Evolutionary conservation across 2,113 vertebrate genomes (phyloP).

Genomic region (Casuarius casuarius): DNA sequence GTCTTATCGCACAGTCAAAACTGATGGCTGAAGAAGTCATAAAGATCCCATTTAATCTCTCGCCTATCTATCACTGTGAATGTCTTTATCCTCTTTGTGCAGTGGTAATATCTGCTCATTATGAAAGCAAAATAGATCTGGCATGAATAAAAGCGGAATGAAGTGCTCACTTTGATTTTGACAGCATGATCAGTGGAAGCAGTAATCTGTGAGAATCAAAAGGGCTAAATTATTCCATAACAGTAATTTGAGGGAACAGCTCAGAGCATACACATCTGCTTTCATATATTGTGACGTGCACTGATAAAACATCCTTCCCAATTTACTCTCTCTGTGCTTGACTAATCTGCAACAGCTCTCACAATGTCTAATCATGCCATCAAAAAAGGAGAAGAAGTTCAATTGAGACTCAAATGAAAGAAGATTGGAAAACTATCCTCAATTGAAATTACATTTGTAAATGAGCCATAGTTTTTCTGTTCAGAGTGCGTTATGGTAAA

Average conservation of each 20-base stretch:
- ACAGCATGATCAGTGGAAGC: conserved; percentile 90
- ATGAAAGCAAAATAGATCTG: conserved; percentile 90
- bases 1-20: conserved; percentile 89
- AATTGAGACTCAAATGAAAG: conserved; percentile 87
- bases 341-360: conserved; percentile 86
- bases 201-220: conserved; percentile 89
- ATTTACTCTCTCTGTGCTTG: conserved; percentile 93
- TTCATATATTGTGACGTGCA: conserved; percentile 86
- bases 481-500: conserved; percentile 78
- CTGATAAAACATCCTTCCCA: conserved; percentile 97
- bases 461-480: conserved; percentile 88
- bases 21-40: conserved; percentile 92
- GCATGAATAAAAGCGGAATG: conserved; percentile 88
- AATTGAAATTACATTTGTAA: conserved; percentile 93
- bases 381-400: conserved; percentile 82
- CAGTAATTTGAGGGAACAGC: conserved; percentile 91
- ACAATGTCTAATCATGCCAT: conserved; percentile 93
- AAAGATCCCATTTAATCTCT: conserved; percentile 95
- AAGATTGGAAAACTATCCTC: conserved; percentile 87
- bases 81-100: conserved; percentile 90
- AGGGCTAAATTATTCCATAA: conserved; percentile 91
- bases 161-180: conserved; percentile 88
- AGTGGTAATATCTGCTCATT: conserved; percentile 93
- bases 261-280: conserved; percentile 87
- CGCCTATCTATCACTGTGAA: conserved; percentile 89